A percentile compares a stretch with the other conserved stretches of the same genome.
Evolutionary conservation across 2,888 invertebrate genomes (phyloP).

Genomic region (Andrena praecox): DNA sequence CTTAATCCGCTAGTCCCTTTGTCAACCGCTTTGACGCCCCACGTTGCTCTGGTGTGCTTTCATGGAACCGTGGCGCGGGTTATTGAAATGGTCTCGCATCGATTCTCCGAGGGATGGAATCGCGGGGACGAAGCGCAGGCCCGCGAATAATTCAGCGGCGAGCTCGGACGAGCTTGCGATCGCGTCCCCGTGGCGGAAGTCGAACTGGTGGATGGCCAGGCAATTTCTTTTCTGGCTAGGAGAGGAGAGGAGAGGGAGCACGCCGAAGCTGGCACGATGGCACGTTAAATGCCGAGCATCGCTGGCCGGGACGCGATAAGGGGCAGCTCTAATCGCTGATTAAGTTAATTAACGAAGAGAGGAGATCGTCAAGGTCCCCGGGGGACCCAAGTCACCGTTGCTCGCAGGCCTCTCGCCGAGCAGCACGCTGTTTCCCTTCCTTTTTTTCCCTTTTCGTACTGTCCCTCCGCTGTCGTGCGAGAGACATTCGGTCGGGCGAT

Average conservation of each 20-base stretch:
- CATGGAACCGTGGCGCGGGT: neutral
- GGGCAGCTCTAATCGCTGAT: constrained; percentile 66
- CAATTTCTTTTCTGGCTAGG: constrained; percentile 26
- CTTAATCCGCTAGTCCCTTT: constrained; percentile 22
- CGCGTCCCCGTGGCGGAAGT: constrained; percentile 29
- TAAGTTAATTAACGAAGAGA: constrained; percentile 71
- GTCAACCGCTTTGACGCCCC: constrained; percentile 2
- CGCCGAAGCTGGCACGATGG: constrained; percentile 36
- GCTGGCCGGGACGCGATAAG: constrained; percentile 59
- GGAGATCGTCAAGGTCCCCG: constrained; percentile 51
- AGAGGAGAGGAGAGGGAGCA: neutral
- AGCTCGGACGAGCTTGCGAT: neutral
- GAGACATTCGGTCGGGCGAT: constrained; percentile 1
- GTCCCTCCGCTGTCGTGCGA: constrained; percentile 1
- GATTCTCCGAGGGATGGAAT: too few species aligned
- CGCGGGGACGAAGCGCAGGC: too few species aligned
- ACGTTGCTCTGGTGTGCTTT: neutral
- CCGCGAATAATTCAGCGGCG: too few species aligned
- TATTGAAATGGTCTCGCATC: neutral
- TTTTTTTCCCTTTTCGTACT: constrained; percentile 6
- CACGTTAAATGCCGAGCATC: constrained; percentile 60
- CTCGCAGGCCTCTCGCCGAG: constrained; percentile 34
- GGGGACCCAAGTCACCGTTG: constrained; percentile 54
- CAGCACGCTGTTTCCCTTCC: constrained; percentile 18
- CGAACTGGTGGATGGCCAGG: constrained; percentile 1